Conservation (phyloP, 2,797 vertebrate species). For the Euphonia xanthogaster region DNA sequence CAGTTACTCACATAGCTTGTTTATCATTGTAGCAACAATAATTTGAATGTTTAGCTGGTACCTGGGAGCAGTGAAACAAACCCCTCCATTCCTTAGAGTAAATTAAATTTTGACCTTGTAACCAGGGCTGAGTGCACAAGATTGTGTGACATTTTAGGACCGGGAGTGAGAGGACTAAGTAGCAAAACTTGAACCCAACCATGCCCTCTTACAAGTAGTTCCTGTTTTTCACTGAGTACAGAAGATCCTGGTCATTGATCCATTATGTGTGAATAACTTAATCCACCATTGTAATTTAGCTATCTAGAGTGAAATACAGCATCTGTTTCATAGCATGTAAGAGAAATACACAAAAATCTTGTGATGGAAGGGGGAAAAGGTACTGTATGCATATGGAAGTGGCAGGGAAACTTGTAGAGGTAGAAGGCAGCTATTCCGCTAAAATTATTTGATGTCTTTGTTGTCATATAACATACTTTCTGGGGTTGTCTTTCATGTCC, state of each 20-base stretch:
- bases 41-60: not conserved
- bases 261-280: conserved; percentile 33
- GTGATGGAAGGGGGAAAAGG: not conserved
- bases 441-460: conserved; percentile 71
- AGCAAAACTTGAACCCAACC: not conserved
- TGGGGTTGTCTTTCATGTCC: conserved; percentile 67
- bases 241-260: conserved; percentile 2
- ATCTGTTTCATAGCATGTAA: not conserved
- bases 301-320: conserved; percentile 45
- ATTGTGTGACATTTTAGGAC: not conserved
- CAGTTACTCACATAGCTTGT: not conserved
- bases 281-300: conserved; percentile 53
- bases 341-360: not conserved
- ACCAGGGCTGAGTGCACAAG: not conserved
- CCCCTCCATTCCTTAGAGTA: not conserved
- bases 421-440: conserved; percentile 16
- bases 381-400: not conserved
- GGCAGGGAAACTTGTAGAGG: conserved; percentile 24
- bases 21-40: not conserved
- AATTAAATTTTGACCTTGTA: not conserved
- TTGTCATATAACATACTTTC: conserved; percentile 60
- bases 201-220: not conserved
- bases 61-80: not conserved
- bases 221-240: not conserved
- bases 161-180: not conserved